Percentiles rank a stretch among this genome's conserved stretches.
phyloP scores from a whole-genome alignment of 2,113 vertebrate species.

The Lophius piscatorius region DNA sequence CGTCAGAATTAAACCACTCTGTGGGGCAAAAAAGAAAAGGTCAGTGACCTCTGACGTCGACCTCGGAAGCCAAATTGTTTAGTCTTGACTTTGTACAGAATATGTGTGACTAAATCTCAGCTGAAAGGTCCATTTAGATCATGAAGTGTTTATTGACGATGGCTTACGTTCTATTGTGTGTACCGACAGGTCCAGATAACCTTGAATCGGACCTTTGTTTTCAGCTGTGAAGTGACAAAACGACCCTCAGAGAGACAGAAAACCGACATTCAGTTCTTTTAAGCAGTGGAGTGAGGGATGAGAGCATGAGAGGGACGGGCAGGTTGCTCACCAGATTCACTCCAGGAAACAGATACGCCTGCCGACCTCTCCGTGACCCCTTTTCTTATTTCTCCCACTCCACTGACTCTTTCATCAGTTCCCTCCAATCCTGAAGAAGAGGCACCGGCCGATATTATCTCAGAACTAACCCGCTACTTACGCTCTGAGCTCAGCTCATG shows the following conservation, averaged over 20 bases:
- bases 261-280: background rate
- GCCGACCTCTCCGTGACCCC: conserved; percentile 61
- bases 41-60: no score
- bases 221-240: background rate
- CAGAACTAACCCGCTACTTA: conserved; percentile 35
- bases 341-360: conserved; percentile 34
- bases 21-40: no score
- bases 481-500: conserved; percentile 49
- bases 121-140: background rate
- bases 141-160: no score
- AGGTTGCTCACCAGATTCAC: conserved; percentile 45
- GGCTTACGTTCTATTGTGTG: no score
- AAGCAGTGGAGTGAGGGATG: background rate
- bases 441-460: conserved; percentile 50
- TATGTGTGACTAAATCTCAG: background rate
- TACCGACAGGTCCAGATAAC: background rate
- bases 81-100: background rate
- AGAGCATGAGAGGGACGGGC: conserved; percentile 28
- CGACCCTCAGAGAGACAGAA: background rate
- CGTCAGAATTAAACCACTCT: no score
- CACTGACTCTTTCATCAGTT: conserved; percentile 57
- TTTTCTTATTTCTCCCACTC: conserved; percentile 38
- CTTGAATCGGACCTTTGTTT: conserved; percentile 1
- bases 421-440: conserved; percentile 40
- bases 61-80: no score